These are phyloP conservation scores for Caenorhabditis parvicauda DNA, from an alignment of 2,888 invertebrate species.

Conservation along the genomic window DNA sequence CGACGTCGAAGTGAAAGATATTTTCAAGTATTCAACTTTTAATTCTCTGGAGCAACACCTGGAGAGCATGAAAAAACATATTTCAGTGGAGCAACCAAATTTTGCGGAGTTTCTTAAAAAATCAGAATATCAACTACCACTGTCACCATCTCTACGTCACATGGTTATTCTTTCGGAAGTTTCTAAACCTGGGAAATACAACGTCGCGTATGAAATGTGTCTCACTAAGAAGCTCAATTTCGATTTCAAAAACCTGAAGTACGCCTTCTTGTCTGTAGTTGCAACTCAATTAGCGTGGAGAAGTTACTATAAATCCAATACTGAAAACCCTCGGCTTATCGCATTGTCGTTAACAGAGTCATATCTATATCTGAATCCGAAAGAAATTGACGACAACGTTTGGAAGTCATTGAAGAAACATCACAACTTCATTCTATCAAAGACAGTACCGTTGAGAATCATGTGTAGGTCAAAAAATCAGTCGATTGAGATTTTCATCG, in stretches of 20 bases:
- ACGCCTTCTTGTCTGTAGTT: constrained; percentile 25
- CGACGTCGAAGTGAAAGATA: constrained; percentile 22
- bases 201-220: constrained; percentile 46
- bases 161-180: constrained; percentile 49
- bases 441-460: constrained; percentile 15
- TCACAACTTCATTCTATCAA: constrained; percentile 20
- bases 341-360: too few relatives aligned
- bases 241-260: constrained; percentile 12
- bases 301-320: not conserved
- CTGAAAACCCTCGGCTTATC: too few relatives aligned
- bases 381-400: too few relatives aligned
- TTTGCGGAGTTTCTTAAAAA: not conserved
- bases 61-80: too few relatives aligned
- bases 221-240: constrained; percentile 17
- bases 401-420: too few relatives aligned
- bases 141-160: constrained; percentile 51
- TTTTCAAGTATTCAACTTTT: constrained; percentile 44
- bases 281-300: constrained; percentile 26
- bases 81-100: too few relatives aligned
- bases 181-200: constrained; percentile 41
- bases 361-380: too few relatives aligned
- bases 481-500: constrained; percentile 32
- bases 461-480: too few relatives aligned
- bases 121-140: constrained; percentile 10
- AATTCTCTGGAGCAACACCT: too few relatives aligned